These are phyloP conservation scores for Lutjanus erythropterus DNA, from an alignment of 2,113 vertebrate species.

Conservation along the genomic window DNA sequence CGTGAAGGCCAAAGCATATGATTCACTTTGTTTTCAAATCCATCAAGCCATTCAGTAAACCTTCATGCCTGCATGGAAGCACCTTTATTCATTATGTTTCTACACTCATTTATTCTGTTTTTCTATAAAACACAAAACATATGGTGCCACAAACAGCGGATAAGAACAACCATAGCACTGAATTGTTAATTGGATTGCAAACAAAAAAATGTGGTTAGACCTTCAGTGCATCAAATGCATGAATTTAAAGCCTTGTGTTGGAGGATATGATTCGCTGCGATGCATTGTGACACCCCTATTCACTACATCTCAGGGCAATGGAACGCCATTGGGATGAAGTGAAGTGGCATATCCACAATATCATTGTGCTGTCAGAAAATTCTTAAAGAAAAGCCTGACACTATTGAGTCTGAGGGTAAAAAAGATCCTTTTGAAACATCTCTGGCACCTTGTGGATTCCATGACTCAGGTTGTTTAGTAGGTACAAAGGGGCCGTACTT, in stretches of 20 bases:
- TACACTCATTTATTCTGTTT: background rate
- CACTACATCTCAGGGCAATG: background rate
- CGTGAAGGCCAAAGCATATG: background rate
- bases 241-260: conserved; percentile 3
- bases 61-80: background rate
- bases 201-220: background rate
- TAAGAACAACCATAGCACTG: background rate
- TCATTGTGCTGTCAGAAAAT: background rate
- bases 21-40: background rate
- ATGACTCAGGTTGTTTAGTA: background rate
- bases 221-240: background rate
- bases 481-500: background rate
- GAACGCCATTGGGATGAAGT: background rate
- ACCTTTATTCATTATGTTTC: background rate
- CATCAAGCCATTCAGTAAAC: background rate
- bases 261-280: conserved; percentile 20
- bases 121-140: background rate
- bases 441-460: conserved; percentile 5
- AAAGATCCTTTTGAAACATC: conserved; percentile 10
- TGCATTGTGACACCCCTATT: conserved; percentile 14
- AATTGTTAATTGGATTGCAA: background rate
- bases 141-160: background rate
- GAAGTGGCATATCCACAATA: background rate
- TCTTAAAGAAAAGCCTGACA: conserved; percentile 20
- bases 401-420: background rate